Evolutionary conservation across 2,797 vertebrate species (phyloP).

Genomic region (Amazonetta brasiliensis): DNA sequence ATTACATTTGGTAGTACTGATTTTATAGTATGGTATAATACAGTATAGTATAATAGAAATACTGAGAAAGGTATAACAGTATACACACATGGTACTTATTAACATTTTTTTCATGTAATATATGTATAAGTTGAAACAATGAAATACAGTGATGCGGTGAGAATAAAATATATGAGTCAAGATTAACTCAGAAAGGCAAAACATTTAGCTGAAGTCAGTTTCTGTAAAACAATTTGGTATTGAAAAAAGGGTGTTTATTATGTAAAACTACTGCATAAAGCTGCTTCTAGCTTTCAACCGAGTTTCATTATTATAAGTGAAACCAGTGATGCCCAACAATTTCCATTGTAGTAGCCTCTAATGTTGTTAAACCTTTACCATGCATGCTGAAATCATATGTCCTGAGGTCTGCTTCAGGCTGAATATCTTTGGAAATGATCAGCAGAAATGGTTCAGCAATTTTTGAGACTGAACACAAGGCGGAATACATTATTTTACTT

Average conservation of each 20-base stretch:
- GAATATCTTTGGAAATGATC: neutral
- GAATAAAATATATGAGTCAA: constrained; percentile 3
- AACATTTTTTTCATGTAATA: neutral
- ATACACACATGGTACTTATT: constrained; percentile 6
- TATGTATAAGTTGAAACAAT: constrained; percentile 17
- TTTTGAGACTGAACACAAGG: neutral
- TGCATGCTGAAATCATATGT: neutral
- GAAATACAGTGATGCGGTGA: neutral
- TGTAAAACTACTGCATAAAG: constrained; percentile 42
- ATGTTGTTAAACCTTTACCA: constrained; percentile 31
- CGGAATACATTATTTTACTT: neutral
- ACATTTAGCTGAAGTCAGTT: neutral
- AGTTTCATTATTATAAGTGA: constrained; percentile 58
- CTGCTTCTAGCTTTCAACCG: constrained; percentile 41
- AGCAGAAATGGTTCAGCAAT: neutral
- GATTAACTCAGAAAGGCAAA: constrained; percentile 35
- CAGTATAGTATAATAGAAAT: neutral
- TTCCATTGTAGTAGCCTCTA: constrained; percentile 46
- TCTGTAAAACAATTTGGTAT: constrained; percentile 5
- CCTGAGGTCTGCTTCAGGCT: constrained; percentile 28
- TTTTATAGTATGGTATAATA: neutral
- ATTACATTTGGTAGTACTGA: neutral
- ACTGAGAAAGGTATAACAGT: neutral
- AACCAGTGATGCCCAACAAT: constrained; percentile 46
- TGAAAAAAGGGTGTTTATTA: neutral